A percentile compares a stretch with the other conserved stretches of the same genome.
phyloP scores from a whole-genome alignment of 1,140 invertebrate species.

The Papilio dardanus region DNA sequence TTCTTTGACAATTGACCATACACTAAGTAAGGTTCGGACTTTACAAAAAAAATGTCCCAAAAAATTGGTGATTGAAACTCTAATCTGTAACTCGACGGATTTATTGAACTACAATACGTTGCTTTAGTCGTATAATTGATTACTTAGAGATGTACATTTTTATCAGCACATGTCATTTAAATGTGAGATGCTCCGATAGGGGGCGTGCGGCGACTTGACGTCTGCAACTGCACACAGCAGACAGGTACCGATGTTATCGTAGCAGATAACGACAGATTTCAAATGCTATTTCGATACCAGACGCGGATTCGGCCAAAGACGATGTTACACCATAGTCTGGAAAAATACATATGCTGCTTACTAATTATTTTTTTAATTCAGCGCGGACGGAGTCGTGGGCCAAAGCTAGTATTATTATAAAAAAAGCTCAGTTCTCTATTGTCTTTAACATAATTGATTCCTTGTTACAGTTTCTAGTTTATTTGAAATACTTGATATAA shows the following conservation, averaged over 20 bases:
- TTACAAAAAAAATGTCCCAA: no score
- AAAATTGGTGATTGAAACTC: no score
- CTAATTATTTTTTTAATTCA: no score
- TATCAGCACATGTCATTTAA: neutral
- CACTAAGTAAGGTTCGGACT: neutral
- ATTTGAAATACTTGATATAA: neutral
- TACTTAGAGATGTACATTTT: neutral
- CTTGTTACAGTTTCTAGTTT: neutral
- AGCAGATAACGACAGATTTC: slow-evolving; percentile 53
- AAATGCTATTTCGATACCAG: slow-evolving; percentile 57
- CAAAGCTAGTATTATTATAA: no score
- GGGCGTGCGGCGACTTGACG: slow-evolving; percentile 37
- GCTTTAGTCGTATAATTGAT: neutral
- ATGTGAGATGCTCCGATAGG: slow-evolving; percentile 19
- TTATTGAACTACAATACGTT: neutral
- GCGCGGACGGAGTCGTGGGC: no score
- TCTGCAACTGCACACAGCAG: slow-evolving; percentile 27
- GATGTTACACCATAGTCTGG: no score
- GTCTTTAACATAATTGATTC: no score
- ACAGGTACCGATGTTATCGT: slow-evolving; percentile 44
- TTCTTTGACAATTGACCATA: neutral
- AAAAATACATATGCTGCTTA: no score
- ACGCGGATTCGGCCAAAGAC: neutral
- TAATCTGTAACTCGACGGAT: no score
- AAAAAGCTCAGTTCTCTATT: no score